Conservation (phyloP, 1,140 invertebrate species). For the Penaeus indicus region DNA sequence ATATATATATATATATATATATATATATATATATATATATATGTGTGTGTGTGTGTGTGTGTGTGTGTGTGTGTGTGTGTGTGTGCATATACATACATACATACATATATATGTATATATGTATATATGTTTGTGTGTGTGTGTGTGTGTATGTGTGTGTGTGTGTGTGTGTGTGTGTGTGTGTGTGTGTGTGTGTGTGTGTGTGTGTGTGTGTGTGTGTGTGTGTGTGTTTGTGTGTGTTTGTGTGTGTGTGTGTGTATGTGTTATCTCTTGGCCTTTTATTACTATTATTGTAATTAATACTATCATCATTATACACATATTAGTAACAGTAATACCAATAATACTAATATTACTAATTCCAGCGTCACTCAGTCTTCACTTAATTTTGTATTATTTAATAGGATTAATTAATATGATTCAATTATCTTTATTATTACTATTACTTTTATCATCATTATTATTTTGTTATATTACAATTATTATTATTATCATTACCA, state of each 20-base stretch:
- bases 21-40: constrained; percentile 5
- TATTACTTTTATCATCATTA: neutral
- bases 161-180: neutral
- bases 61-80: neutral
- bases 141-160: neutral
- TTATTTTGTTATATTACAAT: neutral
- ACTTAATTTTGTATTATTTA: too few relatives aligned
- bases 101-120: neutral
- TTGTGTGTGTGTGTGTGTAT: neutral
- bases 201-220: neutral
- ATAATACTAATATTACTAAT: too few relatives aligned
- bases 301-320: too few relatives aligned
- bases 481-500: neutral
- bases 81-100: neutral
- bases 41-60: constrained; percentile 10
- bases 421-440: neutral
- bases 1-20: too few relatives aligned
- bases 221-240: neutral
- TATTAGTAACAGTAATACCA: too few relatives aligned
- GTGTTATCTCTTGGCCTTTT: too few relatives aligned
- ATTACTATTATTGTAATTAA: too few relatives aligned
- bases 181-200: constrained; percentile 9
- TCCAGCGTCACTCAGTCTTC: too few relatives aligned
- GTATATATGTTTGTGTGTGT: neutral
- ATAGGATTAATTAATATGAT: too few relatives aligned